Evolutionary conservation across 2,113 vertebrate species (phyloP).

Genomic region (Galbula dea): DNA sequence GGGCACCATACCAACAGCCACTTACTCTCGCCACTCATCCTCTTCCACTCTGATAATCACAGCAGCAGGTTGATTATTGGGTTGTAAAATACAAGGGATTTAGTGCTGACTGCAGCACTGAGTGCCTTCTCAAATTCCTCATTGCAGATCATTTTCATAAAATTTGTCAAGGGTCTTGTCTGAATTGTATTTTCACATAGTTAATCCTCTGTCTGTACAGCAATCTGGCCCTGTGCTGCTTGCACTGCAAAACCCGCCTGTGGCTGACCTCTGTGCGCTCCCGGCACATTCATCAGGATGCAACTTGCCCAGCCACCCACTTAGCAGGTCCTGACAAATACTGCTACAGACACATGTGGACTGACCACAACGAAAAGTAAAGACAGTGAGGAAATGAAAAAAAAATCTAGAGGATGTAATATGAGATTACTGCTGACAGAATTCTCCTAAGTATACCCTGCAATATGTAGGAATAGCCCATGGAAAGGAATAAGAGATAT

Average conservation of each 20-base stretch:
- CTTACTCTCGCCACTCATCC: slow-evolving; percentile 44
- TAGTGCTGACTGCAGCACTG: slow-evolving; percentile 60
- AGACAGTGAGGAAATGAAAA: slow-evolving; percentile 30
- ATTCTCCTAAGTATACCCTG: not conserved
- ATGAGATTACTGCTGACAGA: slow-evolving; percentile 37
- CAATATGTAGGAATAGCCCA: not conserved
- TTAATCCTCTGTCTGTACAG: slow-evolving; percentile 31
- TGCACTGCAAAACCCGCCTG: not conserved
- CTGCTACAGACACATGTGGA: not conserved
- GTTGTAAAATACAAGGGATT: slow-evolving; percentile 61
- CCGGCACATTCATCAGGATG: not conserved
- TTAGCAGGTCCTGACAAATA: not conserved
- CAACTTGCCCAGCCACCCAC: slow-evolving; percentile 10
- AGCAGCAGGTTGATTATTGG: slow-evolving; percentile 65
- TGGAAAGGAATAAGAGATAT: not conserved
- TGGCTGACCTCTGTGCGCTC: not conserved
- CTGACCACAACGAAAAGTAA: slow-evolving; percentile 3
- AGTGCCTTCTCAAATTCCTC: slow-evolving; percentile 40
- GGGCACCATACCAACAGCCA: slow-evolving; percentile 50
- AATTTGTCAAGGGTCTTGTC: slow-evolving; percentile 50
- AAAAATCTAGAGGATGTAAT: slow-evolving; percentile 5
- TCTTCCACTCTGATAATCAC: slow-evolving; percentile 60
- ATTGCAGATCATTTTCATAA: slow-evolving; percentile 47
- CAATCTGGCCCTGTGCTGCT: not conserved
- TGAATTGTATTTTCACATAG: slow-evolving; percentile 50